Evolutionary conservation across 2,888 invertebrate species (phyloP).

Genomic region (Iphiclides podalirius): DNA sequence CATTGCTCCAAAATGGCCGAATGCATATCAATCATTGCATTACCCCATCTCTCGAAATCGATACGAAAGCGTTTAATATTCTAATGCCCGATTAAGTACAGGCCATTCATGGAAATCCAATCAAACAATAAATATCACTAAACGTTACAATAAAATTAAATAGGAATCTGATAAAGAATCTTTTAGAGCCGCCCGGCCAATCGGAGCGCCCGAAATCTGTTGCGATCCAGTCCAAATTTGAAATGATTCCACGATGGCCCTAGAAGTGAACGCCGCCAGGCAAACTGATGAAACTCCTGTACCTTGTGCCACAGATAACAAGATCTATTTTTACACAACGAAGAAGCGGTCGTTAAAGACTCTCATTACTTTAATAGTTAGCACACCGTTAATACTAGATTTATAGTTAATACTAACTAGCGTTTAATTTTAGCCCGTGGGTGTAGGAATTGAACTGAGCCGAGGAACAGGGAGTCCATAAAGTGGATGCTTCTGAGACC

Average conservation of each 20-base stretch:
- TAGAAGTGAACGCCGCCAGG: too few relatives aligned
- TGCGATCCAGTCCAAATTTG: constrained; percentile 23
- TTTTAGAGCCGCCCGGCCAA: constrained; percentile 38
- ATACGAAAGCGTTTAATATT: constrained; percentile 10
- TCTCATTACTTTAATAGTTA: constrained; percentile 12
- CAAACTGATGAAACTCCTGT: too few relatives aligned
- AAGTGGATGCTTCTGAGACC: constrained; percentile 9
- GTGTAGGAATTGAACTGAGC: constrained; percentile 5
- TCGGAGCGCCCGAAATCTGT: constrained; percentile 23
- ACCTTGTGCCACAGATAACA: too few relatives aligned
- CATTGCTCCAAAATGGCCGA: too few relatives aligned
- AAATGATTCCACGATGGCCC: constrained; percentile 23
- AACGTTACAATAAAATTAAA: constrained; percentile 37
- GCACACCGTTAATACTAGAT: constrained; percentile 19
- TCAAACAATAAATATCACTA: constrained; percentile 36
- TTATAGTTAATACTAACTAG: constrained; percentile 14
- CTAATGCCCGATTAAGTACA: constrained; percentile 11
- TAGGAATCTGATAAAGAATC: constrained; percentile 29
- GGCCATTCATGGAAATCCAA: constrained; percentile 29
- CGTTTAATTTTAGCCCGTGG: constrained; percentile 8
- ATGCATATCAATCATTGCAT: too few relatives aligned
- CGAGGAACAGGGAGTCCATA: constrained; percentile 12
- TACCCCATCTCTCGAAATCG: neutral
- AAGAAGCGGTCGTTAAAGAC: constrained; percentile 5
- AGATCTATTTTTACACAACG: neutral